Conservation (phyloP, 2,888 invertebrate genomes). For the Leptinotarsa peninsularis region DNA sequence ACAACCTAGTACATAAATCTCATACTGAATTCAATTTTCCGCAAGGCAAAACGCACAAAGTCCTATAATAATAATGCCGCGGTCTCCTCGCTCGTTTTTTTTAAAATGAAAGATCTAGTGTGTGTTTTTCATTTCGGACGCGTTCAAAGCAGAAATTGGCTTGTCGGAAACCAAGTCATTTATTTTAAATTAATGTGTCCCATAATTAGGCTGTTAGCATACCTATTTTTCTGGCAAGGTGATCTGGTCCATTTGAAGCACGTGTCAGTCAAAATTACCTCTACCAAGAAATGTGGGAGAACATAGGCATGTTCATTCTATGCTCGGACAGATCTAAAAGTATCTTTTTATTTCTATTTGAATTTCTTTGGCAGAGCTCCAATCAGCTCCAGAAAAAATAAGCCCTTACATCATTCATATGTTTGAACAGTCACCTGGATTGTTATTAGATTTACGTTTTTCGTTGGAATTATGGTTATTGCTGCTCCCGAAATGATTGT, state of each 20-base stretch:
- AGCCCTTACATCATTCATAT: neutral
- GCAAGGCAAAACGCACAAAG: too few relatives aligned
- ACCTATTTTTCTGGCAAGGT: constrained; percentile 2
- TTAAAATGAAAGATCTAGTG: too few relatives aligned
- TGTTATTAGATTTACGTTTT: neutral
- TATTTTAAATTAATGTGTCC: neutral
- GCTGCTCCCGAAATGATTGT: neutral
- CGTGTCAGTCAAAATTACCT: constrained; percentile 12
- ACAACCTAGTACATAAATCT: too few relatives aligned
- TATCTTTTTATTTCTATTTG: constrained; percentile 12
- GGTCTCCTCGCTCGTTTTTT: too few relatives aligned
- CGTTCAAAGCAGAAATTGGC: neutral
- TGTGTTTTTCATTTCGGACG: too few relatives aligned
- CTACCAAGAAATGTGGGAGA: constrained; percentile 17
- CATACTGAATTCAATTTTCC: too few relatives aligned
- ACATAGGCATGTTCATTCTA: neutral
- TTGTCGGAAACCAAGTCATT: neutral
- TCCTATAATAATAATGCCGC: too few relatives aligned
- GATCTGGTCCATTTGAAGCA: neutral
- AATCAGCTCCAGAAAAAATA: neutral
- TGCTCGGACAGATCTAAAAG: constrained; percentile 10
- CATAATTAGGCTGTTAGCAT: neutral
- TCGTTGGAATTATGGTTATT: neutral
- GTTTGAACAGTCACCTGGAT: constrained; percentile 11
- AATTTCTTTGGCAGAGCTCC: neutral